These are phyloP conservation scores for Poeciliopsis occidentalis DNA, from an alignment of 2,113 vertebrate genomes.

Conservation along the genomic window DNA sequence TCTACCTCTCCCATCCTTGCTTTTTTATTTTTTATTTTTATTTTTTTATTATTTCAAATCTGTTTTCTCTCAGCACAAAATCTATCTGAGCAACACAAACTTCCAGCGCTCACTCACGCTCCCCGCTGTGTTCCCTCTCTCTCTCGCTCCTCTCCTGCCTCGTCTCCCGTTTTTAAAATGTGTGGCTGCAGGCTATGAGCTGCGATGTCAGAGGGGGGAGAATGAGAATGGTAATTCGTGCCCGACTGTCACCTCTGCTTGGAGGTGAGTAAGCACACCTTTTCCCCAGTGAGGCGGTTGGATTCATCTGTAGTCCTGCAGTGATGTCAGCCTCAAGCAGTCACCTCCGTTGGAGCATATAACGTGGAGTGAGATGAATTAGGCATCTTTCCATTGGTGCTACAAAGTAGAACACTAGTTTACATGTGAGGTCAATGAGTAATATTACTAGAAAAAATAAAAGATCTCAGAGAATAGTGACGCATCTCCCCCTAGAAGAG, in stretches of 20 bases:
- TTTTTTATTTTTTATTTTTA: neutral
- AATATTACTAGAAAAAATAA: constrained; percentile 23
- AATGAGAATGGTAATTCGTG: constrained; percentile 68
- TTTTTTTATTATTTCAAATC: neutral
- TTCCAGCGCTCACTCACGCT: neutral
- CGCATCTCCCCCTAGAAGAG: neutral
- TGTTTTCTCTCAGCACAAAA: constrained; percentile 18
- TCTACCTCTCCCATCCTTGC: constrained; percentile 11
- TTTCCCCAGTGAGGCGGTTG: constrained; percentile 40
- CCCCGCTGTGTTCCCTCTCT: neutral
- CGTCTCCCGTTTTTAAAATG: constrained; percentile 59
- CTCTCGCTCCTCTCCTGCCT: constrained; percentile 27
- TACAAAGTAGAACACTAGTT: neutral
- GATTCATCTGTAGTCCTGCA: constrained; percentile 62
- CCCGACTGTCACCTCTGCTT: constrained; percentile 53
- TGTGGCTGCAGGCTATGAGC: constrained; percentile 40
- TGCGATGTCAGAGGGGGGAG: constrained; percentile 72
- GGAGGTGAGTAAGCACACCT: constrained; percentile 59
- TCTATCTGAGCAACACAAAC: constrained; percentile 20
- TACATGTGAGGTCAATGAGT: constrained; percentile 33
- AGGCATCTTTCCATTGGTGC: neutral
- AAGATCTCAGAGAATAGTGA: constrained; percentile 8
- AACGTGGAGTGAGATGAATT: constrained; percentile 34
- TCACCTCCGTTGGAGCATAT: constrained; percentile 25
- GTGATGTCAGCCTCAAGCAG: constrained; percentile 27